Evolutionary conservation across 2,888 invertebrate genomes (phyloP), one percentile per base, ranked within the genome.

Genomic region (Ophion slaviceki): DNA sequence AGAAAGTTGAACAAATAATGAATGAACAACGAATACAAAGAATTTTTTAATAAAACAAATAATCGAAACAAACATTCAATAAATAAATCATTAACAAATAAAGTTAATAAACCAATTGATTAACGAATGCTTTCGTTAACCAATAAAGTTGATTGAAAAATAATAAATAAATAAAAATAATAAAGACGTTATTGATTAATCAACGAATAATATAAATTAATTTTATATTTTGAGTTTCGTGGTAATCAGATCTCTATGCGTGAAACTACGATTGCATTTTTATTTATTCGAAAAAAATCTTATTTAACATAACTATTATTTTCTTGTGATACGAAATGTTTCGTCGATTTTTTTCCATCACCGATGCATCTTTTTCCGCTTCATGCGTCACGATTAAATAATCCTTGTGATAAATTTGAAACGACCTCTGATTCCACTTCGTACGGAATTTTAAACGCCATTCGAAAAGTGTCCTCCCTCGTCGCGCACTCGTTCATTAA

Each of bases 351-450:
- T 62, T 62, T 24, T 24, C 1, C 2, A 1, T 24, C 32, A 32
- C 32, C 17, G 53, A 53, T 53, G n/a, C 14, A 71, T 28, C 2
- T 20, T 57, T 71, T 11, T 11, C 14, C 7, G 20, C 28, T 68
- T 24, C 1, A 53, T 11, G 53, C 8, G 20, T 32, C 3, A 32
- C 32, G 32, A 32, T 32, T 2, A 53, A 36, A 62, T 28, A 45
- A 74, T 32, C 53, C 24, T 72, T 17, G 32, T 7, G 36, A 61
- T 78, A 67, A 72, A 47, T 62, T 68, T n/a, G 45, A 28, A 47
- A 47, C 66, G 78, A 82, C 61, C 78, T 78, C 78, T 78, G 67
- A 72, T 78, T 72, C 67, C 32, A 67, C 71, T 78, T 36, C 6
- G 45, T 71, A 71, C 40, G 40, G 70, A 62, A 66, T 53, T 53